Base-by-base conservation (phyloP, 2,113 vertebrate species). In the Lethenteron camtschaticum region DNA sequence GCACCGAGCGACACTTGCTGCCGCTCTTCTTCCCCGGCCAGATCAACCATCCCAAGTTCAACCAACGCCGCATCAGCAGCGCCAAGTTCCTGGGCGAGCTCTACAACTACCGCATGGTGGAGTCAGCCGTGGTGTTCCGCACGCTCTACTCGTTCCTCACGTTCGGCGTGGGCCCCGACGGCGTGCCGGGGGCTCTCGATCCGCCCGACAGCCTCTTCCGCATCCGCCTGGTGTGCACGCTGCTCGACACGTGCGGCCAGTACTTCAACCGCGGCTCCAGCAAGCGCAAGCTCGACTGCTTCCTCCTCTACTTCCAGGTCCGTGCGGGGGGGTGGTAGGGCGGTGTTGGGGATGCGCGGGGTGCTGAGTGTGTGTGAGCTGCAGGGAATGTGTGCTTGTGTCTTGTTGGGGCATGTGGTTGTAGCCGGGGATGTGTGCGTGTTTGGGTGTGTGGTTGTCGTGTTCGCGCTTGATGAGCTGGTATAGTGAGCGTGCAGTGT, bases 41-140 rank as follows among this genome's bases (percentile, higher is more conserved):
- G 94, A 91, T 99, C 74, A 99, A 99, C 78, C 94, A 99, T 72
- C 92, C 94, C 58, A 99, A 99, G 77, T 99, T 99, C 78, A 99
- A 96, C 81, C 94, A 99, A 74, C 83, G 92, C 13, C 83, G 90
- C 3, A 89, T 96, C 81, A 96, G 94, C 83, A 96, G 91, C 56
- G 90, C 86, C 70, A 99, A 96, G 79, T 99, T 96, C 77, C 75
- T 99, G 71, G 94, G 94, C 9, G 92, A 96, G 76, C 87, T 96
- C 68, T 99, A 96, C 79, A 99, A 99, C 78, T 96, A 99, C 68
- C 82, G 92, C 72, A 96, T 99, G 94, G 90, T 96, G 76, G 90
- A 96, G 76, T 99, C 94, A 0, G 89, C 94, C 4, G 94, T 99
- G 58, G 89, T 99, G 75, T 99, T 96, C 81, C 83, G 92, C 75